Evolutionary conservation across 2,113 vertebrate genomes (phyloP).

Genomic region (Reinhardtius hippoglossoides): DNA sequence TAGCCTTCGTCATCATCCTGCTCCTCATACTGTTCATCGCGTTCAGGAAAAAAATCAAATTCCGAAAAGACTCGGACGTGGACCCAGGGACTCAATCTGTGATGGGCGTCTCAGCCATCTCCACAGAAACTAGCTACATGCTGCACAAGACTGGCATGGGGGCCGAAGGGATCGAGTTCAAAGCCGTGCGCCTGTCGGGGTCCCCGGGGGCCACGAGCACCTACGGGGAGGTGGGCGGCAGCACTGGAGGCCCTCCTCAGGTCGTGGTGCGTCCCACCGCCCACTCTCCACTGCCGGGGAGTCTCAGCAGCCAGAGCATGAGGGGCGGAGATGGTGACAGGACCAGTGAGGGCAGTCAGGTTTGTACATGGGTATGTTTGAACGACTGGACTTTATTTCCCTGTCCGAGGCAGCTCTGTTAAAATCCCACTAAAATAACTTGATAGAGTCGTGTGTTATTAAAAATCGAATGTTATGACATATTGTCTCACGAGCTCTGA

Average conservation of each 20-base stretch:
- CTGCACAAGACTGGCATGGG: constrained; percentile 87
- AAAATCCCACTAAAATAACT: too few species aligned
- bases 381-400: too few species aligned
- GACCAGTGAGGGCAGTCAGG: constrained; percentile 69
- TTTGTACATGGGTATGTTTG: constrained; percentile 2
- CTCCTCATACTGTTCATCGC: constrained; percentile 88
- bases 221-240: constrained; percentile 79
- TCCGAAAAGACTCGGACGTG: constrained; percentile 89
- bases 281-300: constrained; percentile 81
- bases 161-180: constrained; percentile 86
- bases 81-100: constrained; percentile 24
- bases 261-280: constrained; percentile 92
- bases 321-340: constrained; percentile 62
- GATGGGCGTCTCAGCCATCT: constrained; percentile 67
- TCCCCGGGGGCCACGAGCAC: constrained; percentile 77
- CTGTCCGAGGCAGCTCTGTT: too few species aligned
- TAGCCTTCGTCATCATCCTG: constrained; percentile 89
- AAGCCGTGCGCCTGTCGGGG: constrained; percentile 80
- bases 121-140: constrained; percentile 80
- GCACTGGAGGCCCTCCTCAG: constrained; percentile 87
- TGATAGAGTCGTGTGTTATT: too few species aligned
- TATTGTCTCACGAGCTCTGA: background rate
- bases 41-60: constrained; percentile 91
- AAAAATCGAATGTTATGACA: background rate
- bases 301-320: constrained; percentile 28